A percentile compares a stretch with the other conserved stretches of the same genome.
Conservation (phyloP, 30 jellyfish, hydroid and myxozoan genomes). For the Aurelia coerulea region DNA sequence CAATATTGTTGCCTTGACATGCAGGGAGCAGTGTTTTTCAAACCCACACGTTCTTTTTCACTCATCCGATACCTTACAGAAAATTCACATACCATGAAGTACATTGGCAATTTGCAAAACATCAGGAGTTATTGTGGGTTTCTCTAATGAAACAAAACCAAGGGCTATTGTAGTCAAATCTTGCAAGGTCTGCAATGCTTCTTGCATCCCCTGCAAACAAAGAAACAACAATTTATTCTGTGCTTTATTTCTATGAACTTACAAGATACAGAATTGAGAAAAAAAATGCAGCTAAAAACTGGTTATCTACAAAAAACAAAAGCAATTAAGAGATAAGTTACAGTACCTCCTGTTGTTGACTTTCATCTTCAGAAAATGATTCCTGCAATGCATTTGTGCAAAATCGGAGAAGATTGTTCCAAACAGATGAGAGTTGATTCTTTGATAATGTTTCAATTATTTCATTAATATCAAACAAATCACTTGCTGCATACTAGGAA, state of each 20-base stretch:
- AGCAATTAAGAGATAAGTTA: no score
- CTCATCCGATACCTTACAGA: not conserved
- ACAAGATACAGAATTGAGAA: no score
- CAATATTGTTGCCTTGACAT: no score
- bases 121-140: constrained; percentile 21
- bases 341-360: constrained; percentile 4
- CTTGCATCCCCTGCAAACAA: constrained; percentile 16
- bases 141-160: constrained; percentile 11
- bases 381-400: constrained; percentile 30
- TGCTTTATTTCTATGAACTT: no score
- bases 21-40: no score
- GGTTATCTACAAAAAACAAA: no score
- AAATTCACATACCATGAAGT: constrained; percentile 20
- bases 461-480: constrained; percentile 20
- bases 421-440: constrained; percentile 14
- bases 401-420: constrained; percentile 22
- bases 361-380: constrained; percentile 20
- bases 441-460: constrained; percentile 31
- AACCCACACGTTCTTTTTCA: no score
- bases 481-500: constrained; percentile 19
- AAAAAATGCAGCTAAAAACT: no score
- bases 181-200: constrained; percentile 16
- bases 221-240: not conserved
- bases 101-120: constrained; percentile 29
- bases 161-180: constrained; percentile 28